Percentiles rank a stretch among this genome's conserved stretches.
Conservation (phyloP, 2,888 invertebrate species). For the Scaptomyza parva region DNA sequence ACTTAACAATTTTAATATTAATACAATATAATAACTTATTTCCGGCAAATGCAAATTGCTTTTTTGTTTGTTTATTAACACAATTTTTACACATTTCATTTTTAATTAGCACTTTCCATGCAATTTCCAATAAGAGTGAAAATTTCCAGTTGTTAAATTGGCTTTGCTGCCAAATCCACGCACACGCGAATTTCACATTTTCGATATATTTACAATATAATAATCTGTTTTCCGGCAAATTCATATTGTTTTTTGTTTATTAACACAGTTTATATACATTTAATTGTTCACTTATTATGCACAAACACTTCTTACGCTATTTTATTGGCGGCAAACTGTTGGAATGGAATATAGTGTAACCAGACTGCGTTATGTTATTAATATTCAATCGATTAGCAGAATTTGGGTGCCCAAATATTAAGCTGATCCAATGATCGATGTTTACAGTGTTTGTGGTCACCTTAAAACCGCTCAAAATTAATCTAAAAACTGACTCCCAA, state of each 20-base stretch:
- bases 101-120: not conserved
- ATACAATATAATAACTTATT: not conserved
- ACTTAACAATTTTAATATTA: not conserved
- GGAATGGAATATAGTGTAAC: not conserved
- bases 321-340: not conserved
- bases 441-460: not conserved
- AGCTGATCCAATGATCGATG: not conserved
- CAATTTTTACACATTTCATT: not conserved
- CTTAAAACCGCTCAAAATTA: not conserved
- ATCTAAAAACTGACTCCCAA: not conserved
- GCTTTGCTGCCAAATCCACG: not conserved
- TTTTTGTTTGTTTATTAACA: not conserved
- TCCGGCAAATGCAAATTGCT: not conserved
- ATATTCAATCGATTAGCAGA: not conserved
- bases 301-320: not conserved
- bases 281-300: not conserved
- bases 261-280: not conserved
- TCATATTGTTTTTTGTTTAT: not conserved
- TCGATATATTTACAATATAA: not conserved
- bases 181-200: not conserved
- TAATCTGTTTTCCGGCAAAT: not conserved
- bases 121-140: not conserved
- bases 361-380: not conserved
- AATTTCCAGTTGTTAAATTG: not conserved
- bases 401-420: conserved; percentile 1